Evolutionary conservation across 37 sponge, comb jelly and placozoan species (phyloP), one percentile per base, ranked within the genome.

Genomic region (Halisarca cf. caerulea): DNA sequence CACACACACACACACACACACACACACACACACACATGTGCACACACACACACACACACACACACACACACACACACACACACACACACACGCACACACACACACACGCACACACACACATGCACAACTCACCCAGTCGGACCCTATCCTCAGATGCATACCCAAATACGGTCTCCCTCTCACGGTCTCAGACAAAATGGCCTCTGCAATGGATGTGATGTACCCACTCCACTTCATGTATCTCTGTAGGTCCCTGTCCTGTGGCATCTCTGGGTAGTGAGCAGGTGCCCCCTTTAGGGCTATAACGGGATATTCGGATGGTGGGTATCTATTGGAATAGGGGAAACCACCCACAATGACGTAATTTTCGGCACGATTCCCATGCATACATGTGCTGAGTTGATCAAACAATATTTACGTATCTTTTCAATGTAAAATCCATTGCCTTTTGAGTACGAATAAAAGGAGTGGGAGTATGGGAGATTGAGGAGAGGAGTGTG

Each of bases 241-340:
- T 39, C 59, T 38, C 47, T 95, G 96, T 37, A 95, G 78, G 11
- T 38, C 32, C 18, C 94, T 61, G 66, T 95, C 55, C 23, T 84
- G 59, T 9, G 32, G 36, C 51, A 18, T n/a, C 27, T 92, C 84
- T 38, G 96, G 96, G 40, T 88, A 95, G 3, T 58, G 30, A 7
- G 94, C 96, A 24, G 96, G 96, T 7, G 96, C 96, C 38, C 96
- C 96, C 45, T 85, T 89, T 58, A 95, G 83, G 40, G 96, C 91
- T 20, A 95, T 41, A 21, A 95, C 91, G 6, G 96, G 96, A 55
- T 95, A 89, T 20, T 47, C 1, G 14, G 30, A 25, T 25, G 91
- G 75, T 3, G 96, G 94, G 58, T 80, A 95, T 51, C 95, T 95
- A 45, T 4, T 59, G 51, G 51, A 47, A 47, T 47, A 47, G 51